phyloP scores from a whole-genome alignment of 2,113 vertebrate genomes.

The Paramormyrops kingsleyae region DNA sequence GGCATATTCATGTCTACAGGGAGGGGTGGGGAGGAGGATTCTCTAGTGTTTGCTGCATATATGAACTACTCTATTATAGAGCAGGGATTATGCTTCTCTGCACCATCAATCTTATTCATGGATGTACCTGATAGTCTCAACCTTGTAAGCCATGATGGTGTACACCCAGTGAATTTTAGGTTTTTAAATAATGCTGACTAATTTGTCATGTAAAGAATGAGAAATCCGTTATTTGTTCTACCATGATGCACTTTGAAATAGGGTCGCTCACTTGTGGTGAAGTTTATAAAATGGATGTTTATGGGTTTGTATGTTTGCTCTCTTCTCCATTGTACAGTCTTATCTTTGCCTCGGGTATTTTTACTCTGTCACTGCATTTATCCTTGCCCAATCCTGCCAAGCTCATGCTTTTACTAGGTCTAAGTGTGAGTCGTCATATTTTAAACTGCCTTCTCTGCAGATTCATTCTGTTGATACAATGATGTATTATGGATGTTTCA shows the following conservation, averaged over 20 bases:
- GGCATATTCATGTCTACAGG: neutral
- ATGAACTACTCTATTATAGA: constrained; percentile 9
- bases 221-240: neutral
- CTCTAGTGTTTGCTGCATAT: neutral
- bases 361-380: neutral
- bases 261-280: neutral
- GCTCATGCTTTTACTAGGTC: neutral
- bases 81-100: constrained; percentile 9
- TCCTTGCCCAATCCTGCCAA: neutral
- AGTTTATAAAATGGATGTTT: neutral
- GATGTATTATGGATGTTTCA: constrained; percentile 14
- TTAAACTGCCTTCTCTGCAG: neutral
- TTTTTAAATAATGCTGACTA: neutral
- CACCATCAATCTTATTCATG: too few species aligned
- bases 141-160: neutral
- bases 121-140: neutral
- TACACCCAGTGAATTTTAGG: neutral
- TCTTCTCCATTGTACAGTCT: neutral
- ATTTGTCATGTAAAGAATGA: neutral
- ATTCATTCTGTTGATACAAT: neutral
- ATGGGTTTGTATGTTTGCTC: neutral
- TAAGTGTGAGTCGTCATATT: neutral
- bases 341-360: neutral
- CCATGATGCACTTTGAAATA: neutral
- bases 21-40: neutral